A percentile compares a stretch with the other conserved stretches of the same genome.
phyloP scores from a whole-genome alignment of 2,113 vertebrate genomes.

The Gallinago jamesoni region DNA sequence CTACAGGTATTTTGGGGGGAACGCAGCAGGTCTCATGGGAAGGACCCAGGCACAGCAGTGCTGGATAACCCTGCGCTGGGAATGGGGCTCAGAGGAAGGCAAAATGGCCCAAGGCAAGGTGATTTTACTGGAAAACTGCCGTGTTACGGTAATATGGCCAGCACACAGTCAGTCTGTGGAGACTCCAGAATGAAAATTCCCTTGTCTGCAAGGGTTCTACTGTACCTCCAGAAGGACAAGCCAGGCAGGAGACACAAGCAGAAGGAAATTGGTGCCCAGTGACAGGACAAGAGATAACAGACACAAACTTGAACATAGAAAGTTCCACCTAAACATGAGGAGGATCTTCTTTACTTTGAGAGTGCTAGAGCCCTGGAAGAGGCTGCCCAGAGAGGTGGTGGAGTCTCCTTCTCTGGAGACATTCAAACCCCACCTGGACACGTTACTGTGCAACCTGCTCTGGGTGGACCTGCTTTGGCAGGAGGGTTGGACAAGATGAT shows the following conservation, averaged over 20 bases:
- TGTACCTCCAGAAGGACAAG: rapidly evolving
- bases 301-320: no score
- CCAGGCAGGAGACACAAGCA: neutral
- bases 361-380: no score
- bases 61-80: neutral
- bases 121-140: neutral
- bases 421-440: no score
- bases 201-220: neutral
- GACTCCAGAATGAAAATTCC: neutral
- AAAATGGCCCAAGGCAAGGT: neutral
- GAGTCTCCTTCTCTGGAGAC: no score
- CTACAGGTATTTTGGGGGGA: constrained; percentile 79
- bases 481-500: no score
- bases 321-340: no score
- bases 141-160: neutral
- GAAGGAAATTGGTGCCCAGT: neutral
- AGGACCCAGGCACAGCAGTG: neutral
- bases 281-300: no score
- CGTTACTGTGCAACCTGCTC: no score
- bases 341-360: no score
- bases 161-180: neutral
- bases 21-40: neutral
- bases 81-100: neutral
- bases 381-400: no score
- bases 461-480: no score